These are phyloP conservation scores for Oncorhynchus kisutch DNA, from an alignment of 2,113 vertebrate species.

Conservation along the genomic window DNA sequence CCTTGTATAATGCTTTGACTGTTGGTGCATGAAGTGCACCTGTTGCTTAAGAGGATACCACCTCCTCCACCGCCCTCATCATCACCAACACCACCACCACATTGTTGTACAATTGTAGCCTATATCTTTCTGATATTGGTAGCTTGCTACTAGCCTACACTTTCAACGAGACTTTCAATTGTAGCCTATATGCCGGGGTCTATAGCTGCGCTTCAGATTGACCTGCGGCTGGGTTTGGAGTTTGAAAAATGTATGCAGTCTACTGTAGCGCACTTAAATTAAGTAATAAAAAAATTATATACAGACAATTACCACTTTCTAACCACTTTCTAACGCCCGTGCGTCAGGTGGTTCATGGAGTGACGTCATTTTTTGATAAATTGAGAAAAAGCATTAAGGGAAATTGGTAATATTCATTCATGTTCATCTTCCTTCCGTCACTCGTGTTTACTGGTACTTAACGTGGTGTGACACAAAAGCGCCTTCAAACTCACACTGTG, in stretches of 20 bases:
- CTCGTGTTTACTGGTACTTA: not conserved
- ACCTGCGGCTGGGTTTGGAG: not conserved
- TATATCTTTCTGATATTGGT: too few species aligned
- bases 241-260: not conserved
- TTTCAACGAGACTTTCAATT: too few species aligned
- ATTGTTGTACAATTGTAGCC: too few species aligned
- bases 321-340: conserved; percentile 7
- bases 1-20: too few species aligned
- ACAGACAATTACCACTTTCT: not conserved
- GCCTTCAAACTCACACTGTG: not conserved
- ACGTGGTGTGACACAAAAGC: not conserved
- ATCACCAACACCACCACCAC: not conserved
- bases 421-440: not conserved
- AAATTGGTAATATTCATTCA: not conserved
- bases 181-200: too few species aligned
- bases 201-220: too few species aligned
- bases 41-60: too few species aligned
- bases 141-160: too few species aligned
- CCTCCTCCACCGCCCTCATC: not conserved
- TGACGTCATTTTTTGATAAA: conserved; percentile 61
- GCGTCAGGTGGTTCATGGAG: conserved; percentile 34
- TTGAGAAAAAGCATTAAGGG: conserved; percentile 31
- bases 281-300: not conserved
- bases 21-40: too few species aligned
- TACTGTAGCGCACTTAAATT: not conserved